These are phyloP conservation scores for Thaumatotibia leucotreta DNA, from an alignment of 1,140 invertebrate species.

Conservation along the genomic window DNA sequence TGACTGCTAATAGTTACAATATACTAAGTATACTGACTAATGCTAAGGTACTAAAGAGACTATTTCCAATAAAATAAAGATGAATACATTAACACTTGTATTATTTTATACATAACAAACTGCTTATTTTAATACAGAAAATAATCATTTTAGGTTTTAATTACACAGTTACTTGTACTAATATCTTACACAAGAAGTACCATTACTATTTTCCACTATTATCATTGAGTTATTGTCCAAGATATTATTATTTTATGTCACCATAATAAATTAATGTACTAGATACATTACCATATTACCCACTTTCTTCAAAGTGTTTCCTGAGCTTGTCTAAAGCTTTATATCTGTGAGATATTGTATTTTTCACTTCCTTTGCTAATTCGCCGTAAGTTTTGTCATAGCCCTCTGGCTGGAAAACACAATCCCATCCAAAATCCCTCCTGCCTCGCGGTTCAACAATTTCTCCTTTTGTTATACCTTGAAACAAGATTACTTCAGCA, in stretches of 20 bases:
- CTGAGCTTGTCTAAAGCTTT: conserved; percentile 88
- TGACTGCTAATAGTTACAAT: too few species aligned
- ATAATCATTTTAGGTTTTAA: neutral
- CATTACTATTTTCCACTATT: too few species aligned
- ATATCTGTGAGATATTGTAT: conserved; percentile 94
- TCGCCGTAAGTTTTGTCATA: conserved; percentile 94
- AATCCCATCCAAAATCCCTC: conserved; percentile 97
- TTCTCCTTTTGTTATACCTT: conserved; percentile 88
- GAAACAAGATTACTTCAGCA: conserved; percentile 82
- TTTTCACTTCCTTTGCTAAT: conserved; percentile 90
- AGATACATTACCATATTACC: too few species aligned
- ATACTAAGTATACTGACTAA: neutral
- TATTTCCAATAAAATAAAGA: neutral
- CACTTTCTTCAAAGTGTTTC: conserved; percentile 78
- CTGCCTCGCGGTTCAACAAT: conserved; percentile 93
- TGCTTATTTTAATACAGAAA: too few species aligned
- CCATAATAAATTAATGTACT: neutral
- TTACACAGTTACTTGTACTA: neutral
- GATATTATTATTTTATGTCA: too few species aligned
- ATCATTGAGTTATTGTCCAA: too few species aligned
- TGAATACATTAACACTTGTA: neutral
- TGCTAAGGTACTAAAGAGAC: neutral
- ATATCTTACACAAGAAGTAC: too few species aligned
- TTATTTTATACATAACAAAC: neutral
- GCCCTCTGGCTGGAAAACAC: conserved; percentile 93